Base-by-base conservation (phyloP, 2,888 invertebrate genomes). In the Dicycla oo region DNA sequence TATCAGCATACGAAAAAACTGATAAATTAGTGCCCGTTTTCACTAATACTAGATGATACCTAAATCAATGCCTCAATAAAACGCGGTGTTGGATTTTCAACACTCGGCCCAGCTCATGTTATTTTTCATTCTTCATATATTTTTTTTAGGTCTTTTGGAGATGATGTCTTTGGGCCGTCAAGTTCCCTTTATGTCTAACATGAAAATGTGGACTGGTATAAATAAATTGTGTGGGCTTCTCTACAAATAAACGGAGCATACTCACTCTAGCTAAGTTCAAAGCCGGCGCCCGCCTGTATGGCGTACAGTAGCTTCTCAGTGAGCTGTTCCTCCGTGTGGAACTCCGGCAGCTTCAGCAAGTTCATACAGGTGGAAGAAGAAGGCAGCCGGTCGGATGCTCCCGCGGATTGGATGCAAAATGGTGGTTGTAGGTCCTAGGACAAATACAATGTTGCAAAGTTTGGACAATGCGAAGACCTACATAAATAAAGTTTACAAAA, bases 341-440 rank as follows among this genome's bases (percentile, higher is more conserved):
- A 99, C 89, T 99, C 98, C 0, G 99, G 99, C 85, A 99, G 96
- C 95, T 99, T 99, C 77, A 99, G 96, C 79, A 99, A 97, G 96
- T 99, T 99, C 98, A 99, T 98, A 92, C 99, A 99, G 7, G 99
- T 99, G 93, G 99, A 99, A 13, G 99, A 98, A 18, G 99, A 99
- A 0, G 99, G 99, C 89, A 99, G 97, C 20, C 99, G 97, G 91
- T 99, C 98, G 84, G 98, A 97, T 62, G 97, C 97, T 18, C 99
- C 99, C 70, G 98, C 98, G 76, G 98, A 98, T 90, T 99, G 99
- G 89, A 99, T 99, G 91, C 99, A 99, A 94, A 99, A 99, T 3
- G 99, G 98, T 18, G 99, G 99, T 93, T 98, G 98, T 80, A 99
- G 95, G 91, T 99, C 99, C 98, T 99, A 88, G 0, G 7, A 2